Evolutionary conservation across 2,888 invertebrate species (phyloP).

Genomic region (Apotomis turbidana): DNA sequence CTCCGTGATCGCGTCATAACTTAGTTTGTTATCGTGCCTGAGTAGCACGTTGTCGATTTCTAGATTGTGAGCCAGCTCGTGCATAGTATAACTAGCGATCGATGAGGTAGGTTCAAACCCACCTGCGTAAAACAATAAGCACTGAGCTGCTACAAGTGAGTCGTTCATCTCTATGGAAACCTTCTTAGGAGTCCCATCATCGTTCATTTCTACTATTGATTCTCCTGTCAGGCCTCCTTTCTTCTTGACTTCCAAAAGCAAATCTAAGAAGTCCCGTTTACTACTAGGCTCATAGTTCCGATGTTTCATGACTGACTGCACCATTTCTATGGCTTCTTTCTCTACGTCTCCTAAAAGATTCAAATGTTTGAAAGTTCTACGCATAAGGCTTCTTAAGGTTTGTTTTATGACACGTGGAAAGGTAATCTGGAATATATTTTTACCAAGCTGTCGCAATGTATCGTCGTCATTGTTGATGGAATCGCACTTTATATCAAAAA

Average conservation of each 20-base stretch:
- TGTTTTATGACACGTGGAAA: background rate
- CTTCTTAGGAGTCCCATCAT: constrained; percentile 22
- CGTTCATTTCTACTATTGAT: background rate
- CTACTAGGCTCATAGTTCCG: constrained; percentile 8
- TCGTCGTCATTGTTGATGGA: constrained; percentile 5
- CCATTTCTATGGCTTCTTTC: background rate
- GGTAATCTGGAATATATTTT: background rate
- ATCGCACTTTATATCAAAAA: constrained; percentile 1
- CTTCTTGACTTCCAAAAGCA: constrained; percentile 7
- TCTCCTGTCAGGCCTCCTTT: constrained; percentile 7
- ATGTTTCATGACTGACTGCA: background rate
- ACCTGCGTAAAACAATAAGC: constrained; percentile 2
- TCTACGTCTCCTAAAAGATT: background rate
- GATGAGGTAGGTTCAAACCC: constrained; percentile 18
- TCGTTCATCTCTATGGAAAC: constrained; percentile 14
- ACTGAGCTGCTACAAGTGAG: constrained; percentile 2
- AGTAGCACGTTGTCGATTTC: constrained; percentile 11
- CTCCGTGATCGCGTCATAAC: constrained; percentile 15
- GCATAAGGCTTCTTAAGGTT: background rate
- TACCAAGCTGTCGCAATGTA: constrained; percentile 14
- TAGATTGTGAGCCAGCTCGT: constrained; percentile 17
- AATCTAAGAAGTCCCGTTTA: constrained; percentile 6
- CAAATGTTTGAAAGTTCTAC: background rate
- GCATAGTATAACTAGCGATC: constrained; percentile 6
- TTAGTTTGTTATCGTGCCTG: constrained; percentile 7